Base-by-base conservation (phyloP, 2,113 vertebrate genomes). In the Gopherus flavomarginatus region DNA sequence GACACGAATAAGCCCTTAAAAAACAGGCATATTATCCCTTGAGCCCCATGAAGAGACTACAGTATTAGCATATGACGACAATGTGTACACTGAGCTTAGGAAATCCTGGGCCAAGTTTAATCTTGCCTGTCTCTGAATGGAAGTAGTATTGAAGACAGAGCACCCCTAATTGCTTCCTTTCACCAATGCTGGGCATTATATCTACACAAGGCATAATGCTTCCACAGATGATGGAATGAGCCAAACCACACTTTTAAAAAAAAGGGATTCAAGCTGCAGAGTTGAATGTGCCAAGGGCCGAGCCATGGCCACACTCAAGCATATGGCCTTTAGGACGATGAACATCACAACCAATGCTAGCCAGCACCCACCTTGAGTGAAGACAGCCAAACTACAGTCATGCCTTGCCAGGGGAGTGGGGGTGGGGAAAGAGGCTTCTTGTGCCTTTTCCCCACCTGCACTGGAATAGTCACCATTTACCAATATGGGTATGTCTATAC, bases 141-240 rank as follows among this genome's bases (percentile, higher is more conserved):
- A 1, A 53, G 44, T 35, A 19, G 31, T 38, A 53, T 49, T 7
- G 82, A 75, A 75, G 78, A 50, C 42, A 0, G 0, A 79, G 54
- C 12, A 75, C 31, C 62, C 62, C 62, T 62, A 69, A 69, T 69
- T n/a, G 62, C 62, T 69, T 69, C 62, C 62, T 31, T 69, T 69
- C 62, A 69, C 62, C 22, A 62, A 31, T 42, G 56, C 47, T 42
- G 77, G 42, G 56, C 11, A 9, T 11, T 80, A 1, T 27, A 17
- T 8, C 35, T 52, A 16, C 21, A 31, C 50, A 44, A 24, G n/a
- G 26, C 1, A 0, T 1, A 17, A 10, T 0, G 0, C 50, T 38
- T 5, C 50, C 62, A 35, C 7, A 54, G 38, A 31, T 47, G 16
- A 22, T 42, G 80, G 22, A 31, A 16, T 78, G 31, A 69, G 38